These are phyloP conservation scores for Pluvianellus socialis DNA, from an alignment of 2,113 vertebrate species.

Conservation along the genomic window DNA sequence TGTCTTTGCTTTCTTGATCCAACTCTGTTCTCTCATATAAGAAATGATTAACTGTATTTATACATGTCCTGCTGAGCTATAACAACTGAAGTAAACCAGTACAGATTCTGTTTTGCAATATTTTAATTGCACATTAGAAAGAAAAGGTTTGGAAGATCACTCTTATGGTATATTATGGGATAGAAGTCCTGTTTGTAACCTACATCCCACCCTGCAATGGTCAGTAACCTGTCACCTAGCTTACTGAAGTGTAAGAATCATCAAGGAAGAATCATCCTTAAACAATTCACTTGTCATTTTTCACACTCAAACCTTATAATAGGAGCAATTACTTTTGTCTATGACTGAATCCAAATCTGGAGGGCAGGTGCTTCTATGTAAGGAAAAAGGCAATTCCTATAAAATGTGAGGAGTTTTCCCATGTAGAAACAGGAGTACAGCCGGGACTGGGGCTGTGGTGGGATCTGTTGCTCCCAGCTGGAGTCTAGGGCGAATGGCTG, in stretches of 20 bases:
- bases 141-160: not conserved
- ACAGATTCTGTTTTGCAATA: not conserved
- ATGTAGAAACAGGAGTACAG: not conserved
- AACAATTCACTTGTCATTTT: not conserved
- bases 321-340: not conserved
- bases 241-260: not conserved
- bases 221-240: not conserved
- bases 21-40: not conserved
- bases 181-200: not conserved
- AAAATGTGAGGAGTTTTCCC: not conserved
- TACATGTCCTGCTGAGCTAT: not conserved
- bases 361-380: not conserved
- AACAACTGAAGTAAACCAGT: not conserved
- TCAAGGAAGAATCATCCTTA: not conserved
- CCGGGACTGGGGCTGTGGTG: not conserved
- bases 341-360: not conserved
- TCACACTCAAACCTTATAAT: not conserved
- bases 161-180: not conserved
- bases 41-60: not conserved
- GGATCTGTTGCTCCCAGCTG: fast-evolving
- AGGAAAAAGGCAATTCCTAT: not conserved
- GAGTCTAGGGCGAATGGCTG: not conserved
- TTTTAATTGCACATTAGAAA: not conserved
- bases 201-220: not conserved
- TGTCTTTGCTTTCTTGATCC: not conserved